Percentiles rank a stretch among this genome's conserved stretches.
These are phyloP conservation scores for Actinia equina DNA, from an alignment of 64 coral and sea anemone species.

Conservation along the genomic window DNA sequence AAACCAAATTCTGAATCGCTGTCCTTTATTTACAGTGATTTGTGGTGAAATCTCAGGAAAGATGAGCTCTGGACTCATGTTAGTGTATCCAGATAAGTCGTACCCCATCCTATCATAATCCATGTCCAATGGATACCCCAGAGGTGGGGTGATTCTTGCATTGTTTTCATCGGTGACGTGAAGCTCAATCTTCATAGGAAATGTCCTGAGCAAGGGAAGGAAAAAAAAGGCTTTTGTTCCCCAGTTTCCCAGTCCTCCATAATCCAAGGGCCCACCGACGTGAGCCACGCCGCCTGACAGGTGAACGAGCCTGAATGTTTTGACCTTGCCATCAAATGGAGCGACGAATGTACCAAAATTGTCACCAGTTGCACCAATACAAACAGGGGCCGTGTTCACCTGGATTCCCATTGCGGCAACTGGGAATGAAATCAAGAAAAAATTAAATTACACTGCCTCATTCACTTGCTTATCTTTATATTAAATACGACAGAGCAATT, in stretches of 20 bases:
- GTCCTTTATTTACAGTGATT: not conserved
- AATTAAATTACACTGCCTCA: not conserved
- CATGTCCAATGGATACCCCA: not conserved
- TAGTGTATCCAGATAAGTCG: not conserved
- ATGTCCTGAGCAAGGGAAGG: not conserved
- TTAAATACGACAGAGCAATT: not conserved
- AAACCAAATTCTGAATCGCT: constrained; percentile 9
- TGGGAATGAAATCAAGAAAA: not conserved
- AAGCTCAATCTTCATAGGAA: not conserved
- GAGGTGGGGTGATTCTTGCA: not conserved
- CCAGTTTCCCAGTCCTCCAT: not conserved
- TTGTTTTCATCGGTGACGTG: constrained; percentile 22
- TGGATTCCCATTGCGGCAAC: not conserved
- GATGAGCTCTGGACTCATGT: not conserved
- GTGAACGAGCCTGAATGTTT: constrained; percentile 14
- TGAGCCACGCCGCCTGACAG: not conserved
- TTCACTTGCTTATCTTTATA: not conserved
- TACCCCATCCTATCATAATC: not conserved
- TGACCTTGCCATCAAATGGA: not conserved
- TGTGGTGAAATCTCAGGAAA: constrained; percentile 1
- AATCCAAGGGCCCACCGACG: not conserved
- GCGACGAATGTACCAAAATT: not conserved
- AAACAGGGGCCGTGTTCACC: constrained; percentile 18
- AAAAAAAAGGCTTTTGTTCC: not conserved
- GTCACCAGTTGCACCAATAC: constrained; percentile 6